phyloP scores from a whole-genome alignment of 2,113 vertebrate species.

The Xenopus laevis region DNA sequence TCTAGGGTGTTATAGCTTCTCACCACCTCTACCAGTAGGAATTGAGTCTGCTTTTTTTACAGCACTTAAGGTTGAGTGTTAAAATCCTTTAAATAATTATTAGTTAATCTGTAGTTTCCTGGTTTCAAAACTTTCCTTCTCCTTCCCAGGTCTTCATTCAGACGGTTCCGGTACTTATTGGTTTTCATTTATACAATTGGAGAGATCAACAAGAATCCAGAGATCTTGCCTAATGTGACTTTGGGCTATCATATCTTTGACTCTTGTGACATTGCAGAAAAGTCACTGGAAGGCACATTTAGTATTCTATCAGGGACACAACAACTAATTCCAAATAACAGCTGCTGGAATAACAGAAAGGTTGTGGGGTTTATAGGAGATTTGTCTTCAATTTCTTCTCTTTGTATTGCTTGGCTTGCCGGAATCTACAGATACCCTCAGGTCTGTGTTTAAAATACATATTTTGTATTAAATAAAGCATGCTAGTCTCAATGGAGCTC shows the following conservation, averaged over 20 bases:
- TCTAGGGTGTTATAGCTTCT: no score
- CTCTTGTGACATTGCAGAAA: neutral
- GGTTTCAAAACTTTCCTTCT: neutral
- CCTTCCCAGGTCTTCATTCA: neutral
- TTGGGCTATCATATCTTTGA: conserved; percentile 14
- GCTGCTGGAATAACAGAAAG: conserved; percentile 5
- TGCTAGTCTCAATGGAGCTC: neutral
- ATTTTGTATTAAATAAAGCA: neutral
- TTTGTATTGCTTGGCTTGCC: neutral
- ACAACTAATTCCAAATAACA: conserved; percentile 11
- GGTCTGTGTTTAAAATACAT: neutral
- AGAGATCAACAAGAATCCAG: conserved; percentile 9
- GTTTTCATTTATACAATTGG: conserved; percentile 5
- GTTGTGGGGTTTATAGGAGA: conserved; percentile 20
- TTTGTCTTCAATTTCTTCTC: neutral
- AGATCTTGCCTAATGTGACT: conserved; percentile 7
- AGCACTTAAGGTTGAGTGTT: no score
- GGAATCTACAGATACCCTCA: conserved; percentile 19
- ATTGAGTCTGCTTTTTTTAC: no score
- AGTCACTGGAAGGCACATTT: neutral
- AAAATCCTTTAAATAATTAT: no score
- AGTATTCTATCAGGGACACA: neutral
- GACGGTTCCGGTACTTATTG: neutral
- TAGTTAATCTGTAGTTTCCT: no score
- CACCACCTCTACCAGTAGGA: no score